Evolutionary conservation across 2,797 vertebrate species (phyloP).

Genomic region (Alauda arvensis): DNA sequence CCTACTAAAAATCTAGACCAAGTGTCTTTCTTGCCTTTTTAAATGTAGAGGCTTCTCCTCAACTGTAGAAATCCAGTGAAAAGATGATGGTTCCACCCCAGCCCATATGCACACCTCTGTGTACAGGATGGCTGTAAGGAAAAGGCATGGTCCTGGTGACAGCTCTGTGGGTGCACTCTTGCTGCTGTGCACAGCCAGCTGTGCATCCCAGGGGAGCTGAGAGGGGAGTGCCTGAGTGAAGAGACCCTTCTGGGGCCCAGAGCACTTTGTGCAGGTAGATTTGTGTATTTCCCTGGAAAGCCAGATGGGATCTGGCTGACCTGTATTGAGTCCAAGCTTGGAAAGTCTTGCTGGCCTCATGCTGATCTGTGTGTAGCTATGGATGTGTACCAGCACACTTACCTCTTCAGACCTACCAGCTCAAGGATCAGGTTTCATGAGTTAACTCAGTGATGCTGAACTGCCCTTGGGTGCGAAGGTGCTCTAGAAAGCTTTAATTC

Average conservation of each 20-base stretch:
- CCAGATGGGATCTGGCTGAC: not conserved
- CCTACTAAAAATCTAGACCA: not conserved
- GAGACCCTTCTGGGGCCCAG: not conserved
- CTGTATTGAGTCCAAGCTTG: not conserved
- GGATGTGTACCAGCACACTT: not conserved
- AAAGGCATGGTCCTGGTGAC: fast-evolving
- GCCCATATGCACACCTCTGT: fast-evolving
- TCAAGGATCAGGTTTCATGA: not conserved
- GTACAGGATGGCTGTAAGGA: not conserved
- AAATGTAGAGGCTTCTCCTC: not conserved
- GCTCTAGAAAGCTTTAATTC: not conserved
- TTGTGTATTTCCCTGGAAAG: not conserved
- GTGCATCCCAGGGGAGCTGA: fast-evolving
- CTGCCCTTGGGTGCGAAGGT: not conserved
- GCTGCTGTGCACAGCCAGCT: not conserved
- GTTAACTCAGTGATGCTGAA: not conserved
- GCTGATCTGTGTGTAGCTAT: not conserved
- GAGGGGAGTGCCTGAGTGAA: not conserved
- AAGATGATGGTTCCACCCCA: fast-evolving
- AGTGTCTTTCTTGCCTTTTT: not conserved
- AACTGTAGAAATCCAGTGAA: not conserved
- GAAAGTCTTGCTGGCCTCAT: not conserved
- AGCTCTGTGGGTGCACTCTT: fast-evolving
- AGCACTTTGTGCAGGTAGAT: not conserved
- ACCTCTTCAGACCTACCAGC: not conserved